phyloP scores from a whole-genome alignment of 2,113 vertebrate genomes.

The Lethenteron camtschaticum region DNA sequence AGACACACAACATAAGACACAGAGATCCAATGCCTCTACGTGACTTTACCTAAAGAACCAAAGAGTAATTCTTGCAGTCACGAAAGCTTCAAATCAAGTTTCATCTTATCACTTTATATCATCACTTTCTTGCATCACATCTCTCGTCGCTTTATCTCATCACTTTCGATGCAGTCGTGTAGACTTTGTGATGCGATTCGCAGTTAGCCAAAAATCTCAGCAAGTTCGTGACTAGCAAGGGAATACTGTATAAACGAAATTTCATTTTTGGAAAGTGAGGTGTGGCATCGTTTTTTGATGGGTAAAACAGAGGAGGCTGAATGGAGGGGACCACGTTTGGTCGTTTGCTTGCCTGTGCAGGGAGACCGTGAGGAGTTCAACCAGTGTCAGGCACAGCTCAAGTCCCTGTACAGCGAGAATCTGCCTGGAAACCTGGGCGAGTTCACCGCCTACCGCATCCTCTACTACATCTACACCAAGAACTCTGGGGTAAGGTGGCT shows the following conservation, averaged over 20 bases:
- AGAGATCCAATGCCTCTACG: too few species aligned
- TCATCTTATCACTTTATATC: too few species aligned
- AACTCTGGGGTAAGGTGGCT: constrained; percentile 42
- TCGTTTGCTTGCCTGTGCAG: constrained; percentile 16
- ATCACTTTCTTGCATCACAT: too few species aligned
- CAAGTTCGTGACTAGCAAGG: neutral
- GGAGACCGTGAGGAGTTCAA: constrained; percentile 82
- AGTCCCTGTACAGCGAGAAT: constrained; percentile 51
- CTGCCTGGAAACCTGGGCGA: constrained; percentile 55
- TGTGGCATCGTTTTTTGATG: neutral
- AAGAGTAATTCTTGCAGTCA: too few species aligned
- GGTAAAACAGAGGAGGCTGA: neutral
- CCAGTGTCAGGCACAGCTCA: constrained; percentile 74
- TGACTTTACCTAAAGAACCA: too few species aligned
- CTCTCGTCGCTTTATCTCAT: too few species aligned
- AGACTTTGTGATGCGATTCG: too few species aligned
- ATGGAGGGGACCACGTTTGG: too few species aligned
- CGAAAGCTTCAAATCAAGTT: too few species aligned
- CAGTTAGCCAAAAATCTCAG: too few species aligned
- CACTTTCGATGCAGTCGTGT: too few species aligned
- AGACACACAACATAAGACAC: too few species aligned
- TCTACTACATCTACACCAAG: constrained; percentile 76
- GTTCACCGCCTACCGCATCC: constrained; percentile 57
- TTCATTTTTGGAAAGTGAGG: neutral
- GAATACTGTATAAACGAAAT: neutral